Conservation (phyloP, 2,797 vertebrate species). For the Phylloscopus collybita region DNA sequence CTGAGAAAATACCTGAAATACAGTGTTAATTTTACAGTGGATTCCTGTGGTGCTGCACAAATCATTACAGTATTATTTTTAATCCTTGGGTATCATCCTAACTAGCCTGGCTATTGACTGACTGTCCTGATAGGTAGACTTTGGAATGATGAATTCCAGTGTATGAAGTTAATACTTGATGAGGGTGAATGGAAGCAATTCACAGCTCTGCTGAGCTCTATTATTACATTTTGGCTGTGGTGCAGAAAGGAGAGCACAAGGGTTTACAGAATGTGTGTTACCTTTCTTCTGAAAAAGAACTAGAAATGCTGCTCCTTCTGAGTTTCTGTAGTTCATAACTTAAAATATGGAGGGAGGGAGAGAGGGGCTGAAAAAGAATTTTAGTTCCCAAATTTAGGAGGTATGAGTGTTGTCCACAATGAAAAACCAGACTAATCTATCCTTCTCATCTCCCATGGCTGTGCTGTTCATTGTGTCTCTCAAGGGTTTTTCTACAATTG, state of each 20-base stretch:
- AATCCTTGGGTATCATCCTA: not conserved
- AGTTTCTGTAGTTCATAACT: not conserved
- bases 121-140: slow-evolving; percentile 2
- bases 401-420: not conserved
- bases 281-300: slow-evolving; percentile 31
- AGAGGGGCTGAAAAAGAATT: not conserved
- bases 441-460: not conserved
- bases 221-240: slow-evolving; percentile 54
- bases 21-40: not conserved
- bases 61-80: not conserved
- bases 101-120: not conserved
- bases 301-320: slow-evolving; percentile 25
- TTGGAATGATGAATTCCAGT: slow-evolving; percentile 61
- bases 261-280: slow-evolving; percentile 26
- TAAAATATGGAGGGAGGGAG: not conserved
- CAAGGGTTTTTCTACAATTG: not conserved
- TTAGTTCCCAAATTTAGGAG: not conserved
- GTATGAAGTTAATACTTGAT: slow-evolving; percentile 66
- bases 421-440: not conserved
- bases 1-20: not conserved
- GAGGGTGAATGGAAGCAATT: slow-evolving; percentile 74
- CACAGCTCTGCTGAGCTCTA: slow-evolving; percentile 67
- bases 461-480: not conserved
- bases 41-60: not conserved
- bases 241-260: slow-evolving; percentile 21